Conservation (phyloP, 1,140 invertebrate species). For the Parasteatoda tepidariorum region DNA sequence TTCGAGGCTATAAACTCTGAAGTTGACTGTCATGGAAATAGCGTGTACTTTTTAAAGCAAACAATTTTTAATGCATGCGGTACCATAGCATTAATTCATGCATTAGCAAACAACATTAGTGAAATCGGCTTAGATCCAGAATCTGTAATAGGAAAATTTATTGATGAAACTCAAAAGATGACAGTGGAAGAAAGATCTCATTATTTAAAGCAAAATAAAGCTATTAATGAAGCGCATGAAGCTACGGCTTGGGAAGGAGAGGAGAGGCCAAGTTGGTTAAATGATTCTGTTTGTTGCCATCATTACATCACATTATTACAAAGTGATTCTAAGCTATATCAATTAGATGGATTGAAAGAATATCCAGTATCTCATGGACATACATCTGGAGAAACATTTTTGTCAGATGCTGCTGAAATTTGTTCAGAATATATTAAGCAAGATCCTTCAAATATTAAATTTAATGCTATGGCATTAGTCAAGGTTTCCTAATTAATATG, state of each 20-base stretch:
- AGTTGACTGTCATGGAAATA: slow-evolving; percentile 74
- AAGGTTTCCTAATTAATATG: too few relatives aligned
- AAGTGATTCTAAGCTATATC: slow-evolving; percentile 85
- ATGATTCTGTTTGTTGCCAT: slow-evolving; percentile 81
- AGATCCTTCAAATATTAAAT: slow-evolving; percentile 85
- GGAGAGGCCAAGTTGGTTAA: slow-evolving; percentile 68
- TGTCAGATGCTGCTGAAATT: slow-evolving; percentile 82
- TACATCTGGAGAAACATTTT: slow-evolving; percentile 73
- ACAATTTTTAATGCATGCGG: slow-evolving; percentile 95
- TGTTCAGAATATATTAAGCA: slow-evolving; percentile 86
- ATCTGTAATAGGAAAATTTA: slow-evolving; percentile 82
- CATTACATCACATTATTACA: slow-evolving; percentile 92
- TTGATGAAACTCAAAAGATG: slow-evolving; percentile 78
- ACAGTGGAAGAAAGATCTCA: slow-evolving; percentile 80
- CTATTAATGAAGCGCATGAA: slow-evolving; percentile 83
- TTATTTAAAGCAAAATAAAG: slow-evolving; percentile 73
- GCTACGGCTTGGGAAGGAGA: too few relatives aligned
- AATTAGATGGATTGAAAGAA: slow-evolving; percentile 88
- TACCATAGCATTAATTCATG: slow-evolving; percentile 90
- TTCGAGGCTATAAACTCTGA: slow-evolving; percentile 71
- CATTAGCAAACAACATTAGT: slow-evolving; percentile 73
- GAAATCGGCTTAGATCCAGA: slow-evolving; percentile 71
- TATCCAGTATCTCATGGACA: slow-evolving; percentile 71
- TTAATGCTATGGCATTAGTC: slow-evolving; percentile 74
- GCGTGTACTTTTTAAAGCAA: slow-evolving; percentile 92